These are phyloP conservation scores for Allobates femoralis DNA, from an alignment of 2,797 vertebrate genomes.

Conservation along the genomic window DNA sequence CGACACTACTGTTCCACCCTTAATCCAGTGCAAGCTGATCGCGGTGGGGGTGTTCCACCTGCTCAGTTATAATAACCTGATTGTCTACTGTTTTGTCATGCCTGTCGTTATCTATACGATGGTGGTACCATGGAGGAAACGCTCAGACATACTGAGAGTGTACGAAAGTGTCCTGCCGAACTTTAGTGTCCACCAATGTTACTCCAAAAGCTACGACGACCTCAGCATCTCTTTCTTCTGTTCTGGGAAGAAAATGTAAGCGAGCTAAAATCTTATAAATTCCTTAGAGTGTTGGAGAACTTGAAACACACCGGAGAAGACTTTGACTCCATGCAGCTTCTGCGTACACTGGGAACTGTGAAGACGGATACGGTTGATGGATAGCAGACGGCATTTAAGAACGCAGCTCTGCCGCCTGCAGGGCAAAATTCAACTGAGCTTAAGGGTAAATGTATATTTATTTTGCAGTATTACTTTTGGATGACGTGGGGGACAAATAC, in stretches of 20 bases:
- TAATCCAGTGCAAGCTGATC: constrained; percentile 92
- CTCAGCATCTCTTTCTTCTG: constrained; percentile 88
- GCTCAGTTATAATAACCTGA: constrained; percentile 89
- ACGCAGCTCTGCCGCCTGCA: constrained; percentile 50
- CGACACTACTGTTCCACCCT: constrained; percentile 81
- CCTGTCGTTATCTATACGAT: constrained; percentile 84
- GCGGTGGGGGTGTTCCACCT: constrained; percentile 92
- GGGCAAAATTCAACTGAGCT: constrained; percentile 72
- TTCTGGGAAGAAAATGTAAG: constrained; percentile 94
- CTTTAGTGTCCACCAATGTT: constrained; percentile 81
- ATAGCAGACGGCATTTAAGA: constrained; percentile 65
- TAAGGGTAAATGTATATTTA: constrained; percentile 74
- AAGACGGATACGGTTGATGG: constrained; percentile 88
- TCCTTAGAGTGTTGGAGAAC: constrained; percentile 92
- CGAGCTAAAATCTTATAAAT: constrained; percentile 96
- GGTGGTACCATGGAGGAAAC: constrained; percentile 80
- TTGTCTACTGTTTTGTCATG: constrained; percentile 81
- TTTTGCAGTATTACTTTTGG: background rate
- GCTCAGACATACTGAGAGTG: constrained; percentile 79
- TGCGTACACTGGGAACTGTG: constrained; percentile 86
- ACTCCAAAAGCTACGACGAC: constrained; percentile 84
- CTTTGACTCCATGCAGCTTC: constrained; percentile 86
- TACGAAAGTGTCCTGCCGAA: constrained; percentile 88
- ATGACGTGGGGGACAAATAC: background rate
- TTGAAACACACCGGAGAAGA: constrained; percentile 81